These are phyloP conservation scores for Tragopan temminckii DNA, from an alignment of 2,797 vertebrate genomes.

Conservation along the genomic window DNA sequence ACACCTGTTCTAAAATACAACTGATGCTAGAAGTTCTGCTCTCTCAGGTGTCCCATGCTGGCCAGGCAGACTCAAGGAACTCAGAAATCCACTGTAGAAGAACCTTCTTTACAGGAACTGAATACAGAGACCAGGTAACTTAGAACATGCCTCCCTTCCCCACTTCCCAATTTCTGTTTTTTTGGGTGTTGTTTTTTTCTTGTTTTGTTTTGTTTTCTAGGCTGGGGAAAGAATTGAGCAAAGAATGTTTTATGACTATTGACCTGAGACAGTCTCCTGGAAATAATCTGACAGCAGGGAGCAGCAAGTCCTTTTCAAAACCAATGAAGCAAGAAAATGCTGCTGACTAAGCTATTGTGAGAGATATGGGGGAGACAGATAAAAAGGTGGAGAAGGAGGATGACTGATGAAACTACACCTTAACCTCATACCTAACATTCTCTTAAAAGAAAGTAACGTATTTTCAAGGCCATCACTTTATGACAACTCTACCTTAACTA, in stretches of 20 bases:
- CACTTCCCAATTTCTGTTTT: neutral
- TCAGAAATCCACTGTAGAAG: neutral
- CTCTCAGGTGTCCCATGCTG: neutral
- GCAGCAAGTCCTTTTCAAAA: constrained; percentile 74
- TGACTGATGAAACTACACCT: neutral
- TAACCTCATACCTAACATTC: neutral
- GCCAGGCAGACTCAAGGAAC: neutral
- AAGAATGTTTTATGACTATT: constrained; percentile 57
- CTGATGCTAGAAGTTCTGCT: neutral
- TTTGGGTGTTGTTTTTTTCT: no score
- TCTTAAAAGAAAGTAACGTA: neutral
- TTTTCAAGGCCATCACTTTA: neutral
- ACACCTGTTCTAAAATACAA: neutral
- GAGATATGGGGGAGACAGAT: neutral
- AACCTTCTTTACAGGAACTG: neutral
- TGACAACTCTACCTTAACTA: neutral
- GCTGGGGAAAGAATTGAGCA: neutral
- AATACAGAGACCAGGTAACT: neutral
- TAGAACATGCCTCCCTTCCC: neutral
- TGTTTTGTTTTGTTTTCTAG: neutral
- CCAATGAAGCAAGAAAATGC: constrained; percentile 75
- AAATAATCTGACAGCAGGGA: constrained; percentile 78
- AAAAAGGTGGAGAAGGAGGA: neutral
- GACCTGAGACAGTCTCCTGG: constrained; percentile 74
- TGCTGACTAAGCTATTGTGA: constrained; percentile 72